Base-by-base conservation (phyloP, 2,797 vertebrate genomes). In the Mus spretus region DNA sequence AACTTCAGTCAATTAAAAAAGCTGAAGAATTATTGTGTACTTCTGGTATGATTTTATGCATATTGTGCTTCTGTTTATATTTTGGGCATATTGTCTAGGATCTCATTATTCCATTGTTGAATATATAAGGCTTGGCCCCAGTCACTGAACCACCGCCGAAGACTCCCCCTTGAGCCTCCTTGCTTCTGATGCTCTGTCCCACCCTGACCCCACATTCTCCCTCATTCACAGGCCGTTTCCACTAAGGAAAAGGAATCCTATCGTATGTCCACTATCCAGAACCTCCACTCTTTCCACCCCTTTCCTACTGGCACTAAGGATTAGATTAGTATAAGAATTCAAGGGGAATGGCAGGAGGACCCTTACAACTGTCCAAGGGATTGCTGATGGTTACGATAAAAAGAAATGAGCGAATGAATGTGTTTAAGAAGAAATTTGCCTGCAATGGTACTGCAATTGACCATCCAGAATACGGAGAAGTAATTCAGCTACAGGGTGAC, bases 381-480 rank as follows among this genome's bases (percentile, higher is more conserved):
- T 44, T 8, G 2, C 22, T 24, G 37, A 44, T 44, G 72, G 44
- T 40, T 75, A 26, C 5, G 4, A 44, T 75, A 75, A 44, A 44
- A 75, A 75, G 72, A 75, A 75, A 75, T 37, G 12, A 74, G 72
- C 12, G 37, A 75, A 44, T 22, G 37, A 75, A 75, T 10, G 37
- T 22, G 1, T 70, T 70, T 70, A 70, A 83, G 37, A 61, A 84
- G 74, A 44, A 47, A 47, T 77, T 77, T 53, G 90, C 61, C 55
- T 99, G 99, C 99, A 99, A 99, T 99, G 99, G 99, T 98, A 99
- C 99, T 98, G 99, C 99, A 98, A 99, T 99, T 93, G 99, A 99
- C 94, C 99, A 99, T 98, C 99, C 99, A 93, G 99, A 99, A 98
- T 99, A 99, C 99, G 99, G 99, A 99, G 99, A 99, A 99, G 99